Base-by-base conservation (phyloP, 2,797 vertebrate genomes). In the Lycodopsis pacificus region DNA sequence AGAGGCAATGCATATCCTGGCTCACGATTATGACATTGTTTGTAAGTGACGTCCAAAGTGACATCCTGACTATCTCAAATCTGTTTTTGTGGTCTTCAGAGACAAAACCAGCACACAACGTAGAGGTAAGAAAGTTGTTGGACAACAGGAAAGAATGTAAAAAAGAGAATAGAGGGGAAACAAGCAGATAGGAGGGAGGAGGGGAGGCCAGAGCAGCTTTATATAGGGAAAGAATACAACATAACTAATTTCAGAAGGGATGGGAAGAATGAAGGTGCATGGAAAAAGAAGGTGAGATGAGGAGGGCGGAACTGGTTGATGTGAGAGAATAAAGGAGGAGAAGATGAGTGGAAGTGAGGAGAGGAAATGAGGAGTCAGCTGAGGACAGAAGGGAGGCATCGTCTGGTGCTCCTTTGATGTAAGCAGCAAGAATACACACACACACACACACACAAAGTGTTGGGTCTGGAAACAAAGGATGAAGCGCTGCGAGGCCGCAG, bases 381-480 rank as follows among this genome's bases (percentile, higher is more conserved):
- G 74, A 79, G 77, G 81, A 61, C 42, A 48, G 76, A 69, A 54
- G 61, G 77, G 72, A 80, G 61, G 85, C 66, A 66, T 79, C 65
- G 83, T n/a, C 14, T 76, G 79, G 20, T 51, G 71, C 70, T 44
- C 14, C 80, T 89, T 89, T 89, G 84, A 90, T 83, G 82, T 89
- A 54, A 58, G 61, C 34, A 74, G 68, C 40, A 59, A 64, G 65
- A 61, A 65, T 20, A 53, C 30, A 25, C 49, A 46, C 72, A 66
- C 58, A 48, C 73, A 64, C 64, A 54, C 58, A 54, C 49, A 42
- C 36, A 36, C n/a, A n/a, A n/a, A n/a, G n/a, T n/a, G n/a, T n/a
- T n/a, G n/a, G n/a, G n/a, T n/a, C n/a, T n/a, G n/a, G n/a, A n/a
- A n/a, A n/a, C n/a, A n/a, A n/a, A n/a, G n/a, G n/a, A n/a, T n/a